phyloP scores from a whole-genome alignment of 92 coral and sea anemone genomes.

The Umimayanthus kanabou region DNA sequence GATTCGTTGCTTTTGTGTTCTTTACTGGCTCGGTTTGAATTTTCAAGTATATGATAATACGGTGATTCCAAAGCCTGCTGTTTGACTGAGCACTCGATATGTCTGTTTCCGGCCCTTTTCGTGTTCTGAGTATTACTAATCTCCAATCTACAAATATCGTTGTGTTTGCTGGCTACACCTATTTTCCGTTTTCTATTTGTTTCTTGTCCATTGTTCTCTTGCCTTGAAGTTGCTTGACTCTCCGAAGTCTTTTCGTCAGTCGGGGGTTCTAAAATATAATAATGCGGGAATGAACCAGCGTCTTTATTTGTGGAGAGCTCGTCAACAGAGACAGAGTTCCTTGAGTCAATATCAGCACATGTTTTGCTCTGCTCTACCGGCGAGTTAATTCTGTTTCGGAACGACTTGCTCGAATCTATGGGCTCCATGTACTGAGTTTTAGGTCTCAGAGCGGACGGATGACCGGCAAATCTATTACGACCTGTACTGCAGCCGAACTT shows the following conservation, averaged over 20 bases:
- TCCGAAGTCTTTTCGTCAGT: not conserved
- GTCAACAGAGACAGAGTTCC: not conserved
- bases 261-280: slow-evolving; percentile 21
- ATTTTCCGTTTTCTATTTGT: not conserved
- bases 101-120: not conserved
- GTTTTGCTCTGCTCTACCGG: not conserved
- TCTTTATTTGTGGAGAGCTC: not conserved
- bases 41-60: slow-evolving; percentile 39
- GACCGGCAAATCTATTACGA: not conserved
- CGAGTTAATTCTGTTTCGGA: slow-evolving; percentile 33
- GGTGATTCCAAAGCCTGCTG: slow-evolving; percentile 14
- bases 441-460: not conserved
- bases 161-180: not conserved
- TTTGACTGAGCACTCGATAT: not conserved
- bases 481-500: not conserved
- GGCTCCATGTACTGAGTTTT: slow-evolving; percentile 24
- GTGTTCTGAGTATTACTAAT: not conserved
- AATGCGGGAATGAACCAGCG: not conserved
- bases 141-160: not conserved
- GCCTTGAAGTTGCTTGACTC: not conserved
- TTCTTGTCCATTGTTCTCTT: not conserved
- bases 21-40: not conserved
- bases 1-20: not conserved
- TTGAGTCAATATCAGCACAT: not conserved
- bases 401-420: slow-evolving; percentile 20